Percentiles rank a stretch among this genome's conserved stretches.
These are phyloP conservation scores for Tinea trinotella DNA, from an alignment of 2,888 invertebrate species.

Conservation along the genomic window DNA sequence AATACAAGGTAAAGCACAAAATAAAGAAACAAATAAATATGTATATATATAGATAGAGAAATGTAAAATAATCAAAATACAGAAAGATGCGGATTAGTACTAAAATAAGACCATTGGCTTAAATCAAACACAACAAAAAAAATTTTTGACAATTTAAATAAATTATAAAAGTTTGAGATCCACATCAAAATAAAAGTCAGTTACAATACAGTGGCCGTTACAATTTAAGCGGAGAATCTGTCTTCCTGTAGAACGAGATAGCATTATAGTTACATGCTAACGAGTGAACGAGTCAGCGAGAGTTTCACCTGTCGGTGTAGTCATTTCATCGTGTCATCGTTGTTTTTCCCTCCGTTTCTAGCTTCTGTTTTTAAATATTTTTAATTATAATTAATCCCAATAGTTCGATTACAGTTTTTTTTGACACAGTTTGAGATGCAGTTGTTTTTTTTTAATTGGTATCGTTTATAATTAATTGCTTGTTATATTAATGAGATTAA, in stretches of 20 bases:
- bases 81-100: no score
- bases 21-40: no score
- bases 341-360: conserved; percentile 9
- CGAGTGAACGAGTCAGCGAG: neutral
- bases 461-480: no score
- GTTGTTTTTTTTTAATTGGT: neutral
- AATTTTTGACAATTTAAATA: neutral
- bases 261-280: neutral
- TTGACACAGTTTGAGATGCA: neutral
- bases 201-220: conserved; percentile 59
- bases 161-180: conserved; percentile 36
- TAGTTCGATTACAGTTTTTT: neutral
- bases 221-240: conserved; percentile 50
- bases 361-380: conserved; percentile 9
- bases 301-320: conserved; percentile 53
- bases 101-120: no score
- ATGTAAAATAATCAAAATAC: no score
- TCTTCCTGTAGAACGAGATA: conserved; percentile 44
- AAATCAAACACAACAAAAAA: neutral
- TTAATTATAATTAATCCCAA: conserved; percentile 16
- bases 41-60: no score
- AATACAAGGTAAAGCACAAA: no score
- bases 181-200: conserved; percentile 52
- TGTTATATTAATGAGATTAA: neutral
- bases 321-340: neutral